Conservation (phyloP, 2,888 invertebrate genomes). For the Dryococelus australis region DNA sequence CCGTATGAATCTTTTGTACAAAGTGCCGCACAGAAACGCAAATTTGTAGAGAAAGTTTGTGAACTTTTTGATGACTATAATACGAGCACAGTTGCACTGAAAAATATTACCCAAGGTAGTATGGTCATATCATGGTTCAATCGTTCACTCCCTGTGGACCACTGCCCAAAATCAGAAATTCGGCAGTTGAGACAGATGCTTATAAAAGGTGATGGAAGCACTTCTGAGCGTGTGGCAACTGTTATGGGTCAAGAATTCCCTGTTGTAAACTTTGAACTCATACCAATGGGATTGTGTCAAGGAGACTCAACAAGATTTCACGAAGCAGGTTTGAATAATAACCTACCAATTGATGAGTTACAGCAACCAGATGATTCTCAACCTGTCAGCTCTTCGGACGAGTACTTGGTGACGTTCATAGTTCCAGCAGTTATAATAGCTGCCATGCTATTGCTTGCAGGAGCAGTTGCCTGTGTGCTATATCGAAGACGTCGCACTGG, state of each 20-base stretch:
- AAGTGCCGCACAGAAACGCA: conserved; percentile 76
- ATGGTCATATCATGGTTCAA: conserved; percentile 70
- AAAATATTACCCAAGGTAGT: conserved; percentile 64
- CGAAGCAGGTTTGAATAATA: conserved; percentile 53
- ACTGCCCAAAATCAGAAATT: conserved; percentile 82
- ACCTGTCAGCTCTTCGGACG: conserved; percentile 55
- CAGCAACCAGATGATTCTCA: conserved; percentile 55
- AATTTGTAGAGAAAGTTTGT: conserved; percentile 82
- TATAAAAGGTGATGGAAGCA: conserved; percentile 70
- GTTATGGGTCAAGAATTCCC: conserved; percentile 76
- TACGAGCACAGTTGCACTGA: conserved; percentile 76
- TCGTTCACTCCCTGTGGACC: conserved; percentile 73
- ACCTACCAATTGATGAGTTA: conserved; percentile 49
- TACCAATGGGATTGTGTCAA: conserved; percentile 68
- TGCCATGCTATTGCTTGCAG: conserved; percentile 85
- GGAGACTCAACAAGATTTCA: conserved; percentile 60
- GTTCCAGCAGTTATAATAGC: conserved; percentile 89
- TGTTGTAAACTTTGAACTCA: conserved; percentile 69
- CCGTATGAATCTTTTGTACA: conserved; percentile 73
- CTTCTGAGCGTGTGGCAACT: conserved; percentile 67
- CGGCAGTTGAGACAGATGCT: conserved; percentile 74
- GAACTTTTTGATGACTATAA: conserved; percentile 78
- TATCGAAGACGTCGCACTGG: conserved; percentile 83
- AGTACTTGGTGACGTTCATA: conserved; percentile 75
- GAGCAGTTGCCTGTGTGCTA: conserved; percentile 86